Base-by-base conservation (phyloP, 2,797 vertebrate species). In the Molossus alvarezi region DNA sequence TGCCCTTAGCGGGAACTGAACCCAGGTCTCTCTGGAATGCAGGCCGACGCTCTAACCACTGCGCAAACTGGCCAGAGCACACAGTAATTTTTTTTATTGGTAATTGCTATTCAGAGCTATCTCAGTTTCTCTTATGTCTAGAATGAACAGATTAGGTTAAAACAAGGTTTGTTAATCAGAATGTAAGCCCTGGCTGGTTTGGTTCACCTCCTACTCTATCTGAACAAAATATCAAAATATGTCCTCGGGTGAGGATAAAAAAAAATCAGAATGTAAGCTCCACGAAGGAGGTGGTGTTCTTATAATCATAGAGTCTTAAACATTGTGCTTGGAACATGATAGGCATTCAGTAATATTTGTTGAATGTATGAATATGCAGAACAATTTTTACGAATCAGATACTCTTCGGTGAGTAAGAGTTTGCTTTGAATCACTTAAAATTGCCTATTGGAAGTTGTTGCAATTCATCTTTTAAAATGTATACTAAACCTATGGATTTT, bases 391-490 rank as follows among this genome's bases (percentile, higher is more conserved):
- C 14, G 14, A 41, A 60, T 65, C 58, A 88, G 9, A 29, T 88
- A 72, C 9, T 51, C 20, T 75, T 84, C 11, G 65, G 64, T 25
- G 71, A 67, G 48, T 69, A 55, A 55, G 89, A 80, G n/a, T 95
- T 90, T 96, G 45, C 83, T 88, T 88, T 96, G 69, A 94, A 60
- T 81, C 29, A 60, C 41, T 95, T 88, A 62, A 93, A 95, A 65
- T 95, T 92, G 33, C 51, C 23, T 95, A 1, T 71, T 12, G 51
- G 81, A 80, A 95, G 11, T 60, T 71, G 57, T 76, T 91, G 27
- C 3, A 84, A 0, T 81, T 90, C 81, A 29, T 75, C 14, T 73
- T 60, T 4, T 27, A 57, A n/a, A 93, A 37, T 91, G 58, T n/a
- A 37, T 93, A 83, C 67, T 92, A 91, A 83, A 41, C 29, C 57